phyloP scores from a whole-genome alignment of 2,888 invertebrate genomes.

The Carcina quercana region DNA sequence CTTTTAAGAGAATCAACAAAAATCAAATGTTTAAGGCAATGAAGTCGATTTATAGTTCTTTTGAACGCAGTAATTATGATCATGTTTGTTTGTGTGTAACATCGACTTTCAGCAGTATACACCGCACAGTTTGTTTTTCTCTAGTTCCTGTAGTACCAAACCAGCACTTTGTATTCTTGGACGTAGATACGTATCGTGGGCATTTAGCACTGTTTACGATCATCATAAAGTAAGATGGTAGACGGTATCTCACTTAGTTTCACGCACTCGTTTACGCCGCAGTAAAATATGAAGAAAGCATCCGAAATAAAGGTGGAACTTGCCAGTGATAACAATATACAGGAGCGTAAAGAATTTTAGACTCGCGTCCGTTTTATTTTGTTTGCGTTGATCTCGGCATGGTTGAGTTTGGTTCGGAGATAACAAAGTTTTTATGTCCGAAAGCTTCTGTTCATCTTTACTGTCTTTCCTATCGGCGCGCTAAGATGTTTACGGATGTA shows the following conservation, averaged over 20 bases:
- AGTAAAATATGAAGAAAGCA: constrained; percentile 37
- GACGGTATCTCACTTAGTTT: constrained; percentile 33
- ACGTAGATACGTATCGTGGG: constrained; percentile 2
- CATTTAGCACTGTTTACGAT: constrained; percentile 31
- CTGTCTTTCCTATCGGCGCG: too few species aligned
- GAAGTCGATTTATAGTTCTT: too few species aligned
- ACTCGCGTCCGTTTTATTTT: constrained; percentile 28
- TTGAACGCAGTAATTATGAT: too few species aligned
- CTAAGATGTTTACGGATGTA: too few species aligned
- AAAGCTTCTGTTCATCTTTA: not conserved
- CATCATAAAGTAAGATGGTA: constrained; percentile 23
- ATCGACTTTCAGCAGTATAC: too few species aligned
- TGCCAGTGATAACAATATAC: constrained; percentile 34
- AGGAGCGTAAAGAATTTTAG: constrained; percentile 30
- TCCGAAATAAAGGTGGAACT: constrained; percentile 37
- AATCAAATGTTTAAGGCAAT: too few species aligned
- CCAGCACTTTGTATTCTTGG: constrained; percentile 22
- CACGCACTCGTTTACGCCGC: constrained; percentile 32
- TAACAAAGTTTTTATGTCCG: constrained; percentile 1
- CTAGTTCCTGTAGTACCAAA: constrained; percentile 5
- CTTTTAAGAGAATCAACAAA: too few species aligned
- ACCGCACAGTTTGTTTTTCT: constrained; percentile 1
- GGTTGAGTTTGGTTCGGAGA: not conserved
- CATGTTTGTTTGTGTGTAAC: too few species aligned
- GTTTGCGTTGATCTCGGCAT: constrained; percentile 17